These are phyloP conservation scores for Drosophila willistoni DNA, from an alignment of 1,140 invertebrate species.

Conservation along the genomic window DNA sequence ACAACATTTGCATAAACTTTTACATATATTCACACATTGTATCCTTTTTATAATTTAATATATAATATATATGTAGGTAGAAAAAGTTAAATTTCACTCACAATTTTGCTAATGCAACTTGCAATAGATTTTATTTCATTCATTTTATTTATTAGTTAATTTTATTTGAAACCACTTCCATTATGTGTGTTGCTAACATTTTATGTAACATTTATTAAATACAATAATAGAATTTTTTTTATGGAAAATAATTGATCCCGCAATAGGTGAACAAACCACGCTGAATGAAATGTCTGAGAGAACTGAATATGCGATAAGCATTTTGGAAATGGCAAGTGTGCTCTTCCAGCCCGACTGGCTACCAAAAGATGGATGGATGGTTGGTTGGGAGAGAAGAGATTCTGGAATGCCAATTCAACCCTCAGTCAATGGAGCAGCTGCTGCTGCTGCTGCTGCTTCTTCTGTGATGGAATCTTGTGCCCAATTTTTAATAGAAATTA, in stretches of 20 bases:
- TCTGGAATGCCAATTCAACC: slow-evolving; percentile 24
- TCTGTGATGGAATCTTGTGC: slow-evolving; percentile 7
- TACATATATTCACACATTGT: background rate
- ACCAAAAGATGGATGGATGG: slow-evolving; percentile 15
- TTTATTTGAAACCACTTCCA: slow-evolving; percentile 6
- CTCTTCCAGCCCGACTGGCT: slow-evolving; percentile 17
- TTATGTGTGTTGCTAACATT: slow-evolving; percentile 4
- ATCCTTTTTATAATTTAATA: background rate
- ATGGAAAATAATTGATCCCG: slow-evolving; percentile 30
- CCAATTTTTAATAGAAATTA: background rate
- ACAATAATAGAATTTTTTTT: slow-evolving; percentile 23
- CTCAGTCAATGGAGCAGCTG: slow-evolving; percentile 12
- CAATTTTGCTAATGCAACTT: slow-evolving; percentile 19
- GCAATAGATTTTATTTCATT: background rate
- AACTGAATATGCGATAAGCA: slow-evolving; percentile 29
- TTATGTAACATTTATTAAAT: slow-evolving; percentile 32
- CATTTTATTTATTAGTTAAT: slow-evolving; percentile 16
- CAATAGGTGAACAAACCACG: slow-evolving; percentile 36
- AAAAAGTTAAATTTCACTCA: slow-evolving; percentile 8
- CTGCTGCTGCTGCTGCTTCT: slow-evolving; percentile 14
- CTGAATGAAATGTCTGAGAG: slow-evolving; percentile 42
- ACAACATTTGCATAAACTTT: too few species aligned
- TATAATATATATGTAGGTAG: background rate
- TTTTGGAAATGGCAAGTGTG: slow-evolving; percentile 4
- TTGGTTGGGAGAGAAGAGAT: background rate